Percentiles rank a stretch among this genome's conserved stretches.
These are phyloP conservation scores for Heliconius aoede DNA, from an alignment of 2,888 invertebrate genomes.

Conservation along the genomic window DNA sequence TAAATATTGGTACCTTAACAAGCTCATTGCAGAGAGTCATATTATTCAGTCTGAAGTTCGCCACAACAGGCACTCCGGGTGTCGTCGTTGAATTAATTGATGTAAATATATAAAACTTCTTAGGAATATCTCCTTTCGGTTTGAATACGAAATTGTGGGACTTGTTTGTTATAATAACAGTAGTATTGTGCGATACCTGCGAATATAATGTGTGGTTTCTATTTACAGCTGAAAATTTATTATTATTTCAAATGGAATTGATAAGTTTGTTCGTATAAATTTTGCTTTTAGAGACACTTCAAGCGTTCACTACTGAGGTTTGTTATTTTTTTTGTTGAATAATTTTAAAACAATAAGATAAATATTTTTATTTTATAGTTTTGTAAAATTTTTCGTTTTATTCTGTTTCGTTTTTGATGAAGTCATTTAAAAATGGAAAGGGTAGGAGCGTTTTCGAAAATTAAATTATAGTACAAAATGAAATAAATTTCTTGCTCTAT, in stretches of 20 bases:
- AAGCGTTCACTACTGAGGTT: neutral
- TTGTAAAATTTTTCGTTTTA: neutral
- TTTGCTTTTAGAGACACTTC: neutral
- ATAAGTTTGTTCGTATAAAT: slow-evolving; percentile 5
- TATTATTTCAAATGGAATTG: slow-evolving; percentile 1
- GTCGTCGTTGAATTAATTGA: slow-evolving; percentile 52
- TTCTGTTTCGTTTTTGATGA: neutral
- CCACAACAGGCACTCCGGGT: slow-evolving; percentile 58
- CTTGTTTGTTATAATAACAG: slow-evolving; percentile 52
- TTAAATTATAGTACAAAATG: neutral
- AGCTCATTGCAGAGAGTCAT: slow-evolving; percentile 64
- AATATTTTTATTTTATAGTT: neutral
- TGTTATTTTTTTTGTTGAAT: neutral
- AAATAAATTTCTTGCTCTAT: neutral
- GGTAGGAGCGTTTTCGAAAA: neutral
- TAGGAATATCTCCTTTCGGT: slow-evolving; percentile 55
- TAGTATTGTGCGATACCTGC: slow-evolving; percentile 57
- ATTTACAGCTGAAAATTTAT: neutral
- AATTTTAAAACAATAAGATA: neutral
- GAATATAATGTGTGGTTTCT: slow-evolving; percentile 44
- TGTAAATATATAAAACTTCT: slow-evolving; percentile 60
- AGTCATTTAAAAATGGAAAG: neutral
- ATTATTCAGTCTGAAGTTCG: slow-evolving; percentile 62
- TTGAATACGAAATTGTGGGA: slow-evolving; percentile 58
- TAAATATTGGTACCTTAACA: slow-evolving; percentile 61